A percentile compares a stretch with the other conserved stretches of the same genome.
These are phyloP conservation scores for Pyrocoelia pectoralis DNA, from an alignment of 2,888 invertebrate species.

Conservation along the genomic window DNA sequence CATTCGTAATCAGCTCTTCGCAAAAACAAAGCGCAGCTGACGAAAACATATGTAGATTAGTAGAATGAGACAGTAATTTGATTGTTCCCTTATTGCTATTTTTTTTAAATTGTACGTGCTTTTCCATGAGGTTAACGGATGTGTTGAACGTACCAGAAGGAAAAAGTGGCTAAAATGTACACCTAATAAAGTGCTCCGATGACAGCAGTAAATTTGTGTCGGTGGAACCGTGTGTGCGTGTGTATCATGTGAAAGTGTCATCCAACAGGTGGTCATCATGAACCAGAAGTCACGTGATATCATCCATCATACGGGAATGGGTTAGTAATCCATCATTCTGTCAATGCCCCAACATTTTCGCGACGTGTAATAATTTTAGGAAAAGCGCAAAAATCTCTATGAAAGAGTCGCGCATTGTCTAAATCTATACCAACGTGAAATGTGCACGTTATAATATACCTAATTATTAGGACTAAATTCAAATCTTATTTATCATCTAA, in stretches of 20 bases:
- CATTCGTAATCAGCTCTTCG: slow-evolving; percentile 83
- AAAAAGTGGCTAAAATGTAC: slow-evolving; percentile 13
- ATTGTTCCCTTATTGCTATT: neutral
- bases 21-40: slow-evolving; percentile 66
- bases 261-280: slow-evolving; percentile 50
- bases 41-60: slow-evolving; percentile 70
- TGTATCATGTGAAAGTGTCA: slow-evolving; percentile 47
- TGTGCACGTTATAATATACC: no score
- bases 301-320: slow-evolving; percentile 41
- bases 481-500: no score
- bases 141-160: no score
- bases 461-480: no score
- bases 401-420: no score
- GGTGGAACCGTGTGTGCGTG: slow-evolving; percentile 36
- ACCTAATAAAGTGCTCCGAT: slow-evolving; percentile 26
- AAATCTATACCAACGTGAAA: no score
- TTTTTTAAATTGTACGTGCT: neutral
- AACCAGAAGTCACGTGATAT: slow-evolving; percentile 40
- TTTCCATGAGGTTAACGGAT: neutral
- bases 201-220: slow-evolving; percentile 34
- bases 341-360: slow-evolving; percentile 26
- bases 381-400: slow-evolving; percentile 8
- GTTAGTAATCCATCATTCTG: slow-evolving; percentile 42
- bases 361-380: slow-evolving; percentile 4
- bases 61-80: slow-evolving; percentile 56